These are phyloP conservation scores for Myotis planiceps DNA, from an alignment of 2,797 vertebrate genomes.

Conservation along the genomic window DNA sequence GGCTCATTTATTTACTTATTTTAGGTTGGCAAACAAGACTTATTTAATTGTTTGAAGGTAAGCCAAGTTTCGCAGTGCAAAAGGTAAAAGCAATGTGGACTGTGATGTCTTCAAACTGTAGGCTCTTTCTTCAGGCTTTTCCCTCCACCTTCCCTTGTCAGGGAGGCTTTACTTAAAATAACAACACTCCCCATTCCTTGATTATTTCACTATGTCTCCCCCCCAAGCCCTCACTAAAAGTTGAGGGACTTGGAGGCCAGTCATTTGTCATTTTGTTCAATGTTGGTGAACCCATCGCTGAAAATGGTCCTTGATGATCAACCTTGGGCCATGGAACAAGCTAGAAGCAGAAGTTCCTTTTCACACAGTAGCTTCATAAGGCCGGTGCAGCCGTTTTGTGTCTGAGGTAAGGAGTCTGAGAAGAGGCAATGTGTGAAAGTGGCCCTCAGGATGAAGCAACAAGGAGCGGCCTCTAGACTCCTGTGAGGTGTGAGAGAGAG, in stretches of 20 bases:
- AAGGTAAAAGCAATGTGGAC: conserved; percentile 28
- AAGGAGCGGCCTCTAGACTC: neutral
- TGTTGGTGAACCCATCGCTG: neutral
- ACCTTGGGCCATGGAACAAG: neutral
- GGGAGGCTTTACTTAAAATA: neutral
- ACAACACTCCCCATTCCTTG: neutral
- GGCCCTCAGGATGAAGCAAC: neutral
- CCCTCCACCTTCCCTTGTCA: neutral
- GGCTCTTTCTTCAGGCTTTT: neutral
- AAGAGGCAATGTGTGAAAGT: neutral
- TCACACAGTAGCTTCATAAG: neutral
- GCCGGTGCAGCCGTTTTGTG: neutral
- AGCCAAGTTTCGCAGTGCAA: conserved; percentile 70
- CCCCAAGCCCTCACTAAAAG: neutral
- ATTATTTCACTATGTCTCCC: neutral
- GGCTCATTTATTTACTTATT: neutral
- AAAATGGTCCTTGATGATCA: neutral
- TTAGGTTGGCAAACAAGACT: conserved; percentile 62
- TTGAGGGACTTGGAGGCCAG: neutral
- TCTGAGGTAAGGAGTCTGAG: neutral
- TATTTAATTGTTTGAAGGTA: conserved; percentile 79
- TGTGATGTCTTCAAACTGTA: conserved; percentile 39
- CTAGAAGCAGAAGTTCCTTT: neutral
- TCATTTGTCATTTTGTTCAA: neutral
- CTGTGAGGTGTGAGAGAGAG: neutral